A percentile compares a stretch with the other conserved stretches of the same genome.
These are phyloP conservation scores for Aramus guarauna DNA, from an alignment of 2,113 vertebrate species.

Conservation along the genomic window DNA sequence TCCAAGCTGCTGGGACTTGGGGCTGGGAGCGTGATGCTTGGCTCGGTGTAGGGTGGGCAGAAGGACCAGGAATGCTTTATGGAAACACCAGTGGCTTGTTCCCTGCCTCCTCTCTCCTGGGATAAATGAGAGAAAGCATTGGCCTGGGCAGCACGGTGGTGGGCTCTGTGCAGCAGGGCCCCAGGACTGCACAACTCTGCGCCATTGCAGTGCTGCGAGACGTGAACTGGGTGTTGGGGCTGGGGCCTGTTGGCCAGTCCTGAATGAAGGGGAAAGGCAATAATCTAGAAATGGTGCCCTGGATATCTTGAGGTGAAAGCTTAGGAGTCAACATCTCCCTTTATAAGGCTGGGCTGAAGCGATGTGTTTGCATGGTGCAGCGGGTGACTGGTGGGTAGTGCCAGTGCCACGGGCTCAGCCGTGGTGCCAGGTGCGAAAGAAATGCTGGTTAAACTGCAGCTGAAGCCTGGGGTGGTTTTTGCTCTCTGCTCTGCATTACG, in stretches of 20 bases:
- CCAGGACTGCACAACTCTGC: too few species aligned
- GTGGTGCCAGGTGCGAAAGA: accelerated
- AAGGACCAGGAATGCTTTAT: not conserved
- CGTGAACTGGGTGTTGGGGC: accelerated
- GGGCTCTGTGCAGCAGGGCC: not conserved
- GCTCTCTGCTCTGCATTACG: not conserved
- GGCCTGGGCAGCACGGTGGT: accelerated
- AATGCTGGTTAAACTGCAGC: not conserved
- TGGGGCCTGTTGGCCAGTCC: not conserved
- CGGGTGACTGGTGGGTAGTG: not conserved
- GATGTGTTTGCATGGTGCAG: not conserved
- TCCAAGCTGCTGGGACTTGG: not conserved
- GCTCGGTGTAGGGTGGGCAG: not conserved
- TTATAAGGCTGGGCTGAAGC: not conserved
- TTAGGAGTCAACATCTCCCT: not conserved
- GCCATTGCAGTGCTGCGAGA: accelerated
- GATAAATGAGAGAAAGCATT: not conserved
- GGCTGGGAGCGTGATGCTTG: not conserved
- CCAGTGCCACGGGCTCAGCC: accelerated
- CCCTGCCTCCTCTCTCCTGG: not conserved
- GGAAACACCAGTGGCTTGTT: not conserved
- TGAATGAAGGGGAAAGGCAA: not conserved
- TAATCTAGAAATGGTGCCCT: not conserved
- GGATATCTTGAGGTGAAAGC: not conserved
- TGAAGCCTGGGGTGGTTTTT: not conserved